These are phyloP conservation scores for Polyergus mexicanus DNA, from an alignment of 1,140 invertebrate species.

Conservation along the genomic window DNA sequence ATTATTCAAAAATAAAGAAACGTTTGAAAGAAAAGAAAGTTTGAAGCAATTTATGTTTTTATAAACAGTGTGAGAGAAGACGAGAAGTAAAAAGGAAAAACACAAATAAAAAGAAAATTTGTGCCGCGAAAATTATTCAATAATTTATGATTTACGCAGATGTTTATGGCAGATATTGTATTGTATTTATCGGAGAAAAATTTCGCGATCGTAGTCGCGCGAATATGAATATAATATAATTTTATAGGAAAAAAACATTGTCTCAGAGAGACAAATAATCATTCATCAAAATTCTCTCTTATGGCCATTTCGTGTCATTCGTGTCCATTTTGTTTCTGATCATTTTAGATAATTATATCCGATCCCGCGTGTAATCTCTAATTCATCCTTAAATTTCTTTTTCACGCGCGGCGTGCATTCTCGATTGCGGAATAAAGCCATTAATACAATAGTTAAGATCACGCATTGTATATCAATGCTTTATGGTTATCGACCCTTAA, in stretches of 20 bases:
- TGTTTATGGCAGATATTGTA: background rate
- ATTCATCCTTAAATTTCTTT: background rate
- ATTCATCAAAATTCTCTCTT: background rate
- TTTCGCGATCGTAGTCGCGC: background rate
- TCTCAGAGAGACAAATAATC: background rate
- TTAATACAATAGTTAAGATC: slow-evolving; percentile 59
- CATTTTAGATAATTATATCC: slow-evolving; percentile 4
- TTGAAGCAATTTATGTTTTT: background rate
- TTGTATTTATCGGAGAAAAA: background rate
- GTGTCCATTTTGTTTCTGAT: slow-evolving; percentile 17
- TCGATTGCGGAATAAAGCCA: slow-evolving; percentile 48
- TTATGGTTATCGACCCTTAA: slow-evolving; percentile 53
- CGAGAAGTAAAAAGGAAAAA: background rate
- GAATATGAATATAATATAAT: too few species aligned
- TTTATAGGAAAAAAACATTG: background rate
- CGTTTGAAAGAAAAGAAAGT: background rate
- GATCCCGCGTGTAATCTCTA: slow-evolving; percentile 37
- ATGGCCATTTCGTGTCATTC: background rate
- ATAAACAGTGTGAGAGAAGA: background rate
- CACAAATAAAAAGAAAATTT: background rate
- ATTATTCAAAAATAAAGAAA: background rate
- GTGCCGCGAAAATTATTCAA: background rate
- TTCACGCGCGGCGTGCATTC: background rate
- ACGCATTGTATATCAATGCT: slow-evolving; percentile 34
- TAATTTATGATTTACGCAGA: background rate